Conservation (phyloP, 2,888 invertebrate genomes). For the Brachyptera putata region DNA sequence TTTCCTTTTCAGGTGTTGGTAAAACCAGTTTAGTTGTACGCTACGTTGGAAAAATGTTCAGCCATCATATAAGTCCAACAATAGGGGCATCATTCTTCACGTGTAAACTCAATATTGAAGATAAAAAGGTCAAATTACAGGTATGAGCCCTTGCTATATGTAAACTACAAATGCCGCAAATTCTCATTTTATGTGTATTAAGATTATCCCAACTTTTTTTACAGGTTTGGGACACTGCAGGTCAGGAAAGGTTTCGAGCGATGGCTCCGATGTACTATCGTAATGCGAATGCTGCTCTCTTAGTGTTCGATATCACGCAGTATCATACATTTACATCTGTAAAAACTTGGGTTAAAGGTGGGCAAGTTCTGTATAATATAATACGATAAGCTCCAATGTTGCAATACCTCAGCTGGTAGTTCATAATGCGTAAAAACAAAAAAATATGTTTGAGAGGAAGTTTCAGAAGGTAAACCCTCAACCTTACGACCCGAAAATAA, state of each 20-base stretch:
- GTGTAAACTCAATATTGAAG: conserved; percentile 71
- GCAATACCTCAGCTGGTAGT: neutral
- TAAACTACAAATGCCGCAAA: too few species aligned
- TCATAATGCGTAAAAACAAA: too few species aligned
- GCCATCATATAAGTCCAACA: conserved; percentile 72
- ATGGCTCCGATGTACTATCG: conserved; percentile 96
- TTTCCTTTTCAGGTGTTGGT: conserved; percentile 69
- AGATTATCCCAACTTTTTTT: conserved; percentile 41
- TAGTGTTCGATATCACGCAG: conserved; percentile 82
- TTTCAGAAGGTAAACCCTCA: too few species aligned
- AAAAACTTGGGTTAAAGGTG: conserved; percentile 79
- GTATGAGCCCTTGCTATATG: conserved; percentile 46
- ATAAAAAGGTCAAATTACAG: conserved; percentile 70
- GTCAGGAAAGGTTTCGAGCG: conserved; percentile 81
- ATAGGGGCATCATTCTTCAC: conserved; percentile 89
- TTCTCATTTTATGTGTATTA: too few species aligned
- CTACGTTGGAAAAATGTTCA: conserved; percentile 74
- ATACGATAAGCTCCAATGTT: conserved; percentile 11
- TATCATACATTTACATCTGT: conserved; percentile 69
- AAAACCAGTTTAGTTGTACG: conserved; percentile 82
- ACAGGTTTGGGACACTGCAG: conserved; percentile 86
- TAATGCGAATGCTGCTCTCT: conserved; percentile 82
- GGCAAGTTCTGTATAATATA: too few species aligned
- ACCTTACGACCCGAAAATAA: too few species aligned
- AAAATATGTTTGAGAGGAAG: too few species aligned